Evolutionary conservation across 2,113 vertebrate species (phyloP).

Genomic region (Entomyzon cyanotis): DNA sequence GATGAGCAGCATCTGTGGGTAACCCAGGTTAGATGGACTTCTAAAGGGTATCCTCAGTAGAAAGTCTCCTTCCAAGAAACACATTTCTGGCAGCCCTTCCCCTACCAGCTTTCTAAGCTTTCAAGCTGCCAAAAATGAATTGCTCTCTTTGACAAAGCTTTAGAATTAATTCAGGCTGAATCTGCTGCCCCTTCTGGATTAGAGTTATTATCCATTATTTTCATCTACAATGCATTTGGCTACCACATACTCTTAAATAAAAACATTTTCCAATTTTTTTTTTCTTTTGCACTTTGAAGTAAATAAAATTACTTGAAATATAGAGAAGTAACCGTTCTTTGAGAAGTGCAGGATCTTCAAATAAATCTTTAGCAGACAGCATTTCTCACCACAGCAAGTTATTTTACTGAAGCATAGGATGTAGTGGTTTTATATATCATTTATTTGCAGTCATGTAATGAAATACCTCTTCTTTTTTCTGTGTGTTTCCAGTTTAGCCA

Average conservation of each 20-base stretch:
- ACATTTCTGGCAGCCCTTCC: not conserved
- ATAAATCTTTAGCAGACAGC: not conserved
- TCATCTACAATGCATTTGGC: not conserved
- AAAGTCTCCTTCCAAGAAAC: not conserved
- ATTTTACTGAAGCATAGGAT: not conserved
- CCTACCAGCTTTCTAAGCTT: not conserved
- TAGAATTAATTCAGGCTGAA: constrained; percentile 5
- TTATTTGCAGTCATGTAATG: not conserved
- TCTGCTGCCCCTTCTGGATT: constrained; percentile 12
- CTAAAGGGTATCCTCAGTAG: not conserved
- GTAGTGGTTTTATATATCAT: not conserved
- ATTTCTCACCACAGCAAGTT: not conserved
- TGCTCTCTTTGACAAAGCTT: constrained; percentile 47
- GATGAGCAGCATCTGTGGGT: not conserved
- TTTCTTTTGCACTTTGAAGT: not conserved
- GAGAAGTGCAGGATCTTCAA: not conserved
- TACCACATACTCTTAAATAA: not conserved
- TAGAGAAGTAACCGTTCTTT: not conserved
- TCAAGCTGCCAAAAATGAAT: not conserved
- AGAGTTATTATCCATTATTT: not conserved
- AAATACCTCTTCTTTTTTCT: not conserved
- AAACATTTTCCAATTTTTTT: not conserved
- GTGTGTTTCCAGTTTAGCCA: not conserved
- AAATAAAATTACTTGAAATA: not conserved
- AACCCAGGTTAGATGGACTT: not conserved